Conservation (phyloP, 2,797 vertebrate genomes). For the Spheniscus humboldti region DNA sequence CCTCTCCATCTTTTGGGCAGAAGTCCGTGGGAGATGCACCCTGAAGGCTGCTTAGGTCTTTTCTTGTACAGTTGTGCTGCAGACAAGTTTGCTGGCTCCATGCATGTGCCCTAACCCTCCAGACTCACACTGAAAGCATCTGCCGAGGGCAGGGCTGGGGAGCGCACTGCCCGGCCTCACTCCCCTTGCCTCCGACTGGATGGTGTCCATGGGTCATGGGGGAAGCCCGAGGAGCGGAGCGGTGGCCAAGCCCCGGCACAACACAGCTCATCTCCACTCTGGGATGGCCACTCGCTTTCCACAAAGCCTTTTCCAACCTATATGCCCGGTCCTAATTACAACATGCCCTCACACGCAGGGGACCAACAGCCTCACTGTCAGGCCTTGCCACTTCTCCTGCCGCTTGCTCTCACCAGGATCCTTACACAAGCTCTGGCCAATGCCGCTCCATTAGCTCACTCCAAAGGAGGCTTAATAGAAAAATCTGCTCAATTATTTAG, state of each 20-base stretch:
- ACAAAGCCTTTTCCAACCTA: neutral
- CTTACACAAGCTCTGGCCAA: neutral
- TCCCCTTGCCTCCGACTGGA: neutral
- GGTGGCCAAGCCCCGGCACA: neutral
- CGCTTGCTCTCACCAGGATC: accelerated
- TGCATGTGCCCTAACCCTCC: neutral
- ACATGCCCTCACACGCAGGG: neutral
- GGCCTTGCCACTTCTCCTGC: neutral
- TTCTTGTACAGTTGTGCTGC: neutral
- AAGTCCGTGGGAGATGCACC: neutral
- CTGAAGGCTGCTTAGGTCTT: neutral
- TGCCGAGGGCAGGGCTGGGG: neutral
- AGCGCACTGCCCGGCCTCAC: accelerated
- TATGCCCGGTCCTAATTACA: neutral
- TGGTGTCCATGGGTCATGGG: neutral
- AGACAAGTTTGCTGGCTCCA: neutral
- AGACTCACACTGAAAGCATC: neutral
- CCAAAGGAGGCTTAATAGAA: constrained; percentile 33
- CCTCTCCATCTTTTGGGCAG: neutral
- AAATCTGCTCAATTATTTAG: constrained; percentile 54
- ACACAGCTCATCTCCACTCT: neutral
- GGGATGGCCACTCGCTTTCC: neutral
- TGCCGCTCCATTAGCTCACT: neutral
- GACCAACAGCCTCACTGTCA: neutral
- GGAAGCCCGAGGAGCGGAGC: neutral